Percentiles rank a stretch among this genome's conserved stretches.
Conservation (phyloP, 2,113 vertebrate genomes). For the Camelus dromedarius region DNA sequence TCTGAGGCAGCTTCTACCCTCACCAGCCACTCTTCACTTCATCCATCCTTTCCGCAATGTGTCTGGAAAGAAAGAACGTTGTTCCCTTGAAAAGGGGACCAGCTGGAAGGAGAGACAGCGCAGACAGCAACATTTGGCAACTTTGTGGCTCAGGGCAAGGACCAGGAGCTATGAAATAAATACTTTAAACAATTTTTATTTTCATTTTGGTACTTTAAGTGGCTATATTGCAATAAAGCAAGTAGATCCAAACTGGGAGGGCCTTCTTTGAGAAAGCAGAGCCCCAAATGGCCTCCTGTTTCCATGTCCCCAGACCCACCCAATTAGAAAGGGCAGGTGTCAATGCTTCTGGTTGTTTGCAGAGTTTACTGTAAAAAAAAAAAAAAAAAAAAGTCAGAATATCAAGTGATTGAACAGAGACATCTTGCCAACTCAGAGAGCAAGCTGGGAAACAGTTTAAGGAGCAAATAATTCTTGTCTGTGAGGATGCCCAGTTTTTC, state of each 20-base stretch:
- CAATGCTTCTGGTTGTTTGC: not conserved
- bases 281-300: not conserved
- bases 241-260: not conserved
- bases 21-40: not conserved
- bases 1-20: not conserved
- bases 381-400: constrained; percentile 41
- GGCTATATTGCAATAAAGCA: not conserved
- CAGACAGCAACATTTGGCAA: not conserved
- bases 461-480: constrained; percentile 66
- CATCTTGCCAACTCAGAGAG: constrained; percentile 41
- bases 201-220: not conserved
- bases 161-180: not conserved
- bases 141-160: not conserved
- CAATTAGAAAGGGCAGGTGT: not conserved
- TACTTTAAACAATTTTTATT: not conserved
- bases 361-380: constrained; percentile 1
- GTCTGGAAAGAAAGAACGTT: not conserved
- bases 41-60: not conserved
- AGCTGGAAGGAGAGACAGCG: not conserved
- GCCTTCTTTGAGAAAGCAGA: not conserved
- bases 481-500: constrained; percentile 63
- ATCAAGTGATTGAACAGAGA: constrained; percentile 58
- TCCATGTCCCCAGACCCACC: not conserved
- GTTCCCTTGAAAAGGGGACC: not conserved
- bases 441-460: constrained; percentile 77